Base-by-base conservation (phyloP, 2,888 invertebrate genomes). In the Saturnia japonica region DNA sequence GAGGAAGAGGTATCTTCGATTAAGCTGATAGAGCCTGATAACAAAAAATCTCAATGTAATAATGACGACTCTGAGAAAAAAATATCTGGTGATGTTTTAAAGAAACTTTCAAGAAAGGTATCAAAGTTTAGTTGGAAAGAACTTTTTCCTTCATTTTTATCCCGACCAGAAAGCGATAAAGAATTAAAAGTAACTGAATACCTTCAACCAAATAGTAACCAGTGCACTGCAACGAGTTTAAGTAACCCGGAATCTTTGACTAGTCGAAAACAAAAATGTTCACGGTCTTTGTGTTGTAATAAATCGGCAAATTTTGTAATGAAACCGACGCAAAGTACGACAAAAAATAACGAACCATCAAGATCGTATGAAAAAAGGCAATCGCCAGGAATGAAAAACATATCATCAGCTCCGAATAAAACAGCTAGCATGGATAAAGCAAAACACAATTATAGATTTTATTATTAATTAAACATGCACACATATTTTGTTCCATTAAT, bases 381-480 rank as follows among this genome's bases (percentile, higher is more conserved):
- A 6, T 47, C 47, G 8, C 19, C 47, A 2, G 34, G 34, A 47
- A 12, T 16, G 2, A 47, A 47, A 47, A 47, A 19, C 8, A 47
- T 47, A 22, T 34, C 12, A n/a, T 34, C 19, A 4, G n/a, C 22
- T 14, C 16, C 40, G 12, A 40, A 22, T 54, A 68, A 68, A 42
- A 68, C 51, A 68, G 42, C 34, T 40, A 68, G 14, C 40, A 54
- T 7, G 12, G 40, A 25, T 8, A 57, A 54, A 42, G 40, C 68
- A 57, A 68, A 68, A 68, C 57, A 68, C 12, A 47, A 47, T 57
- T 68, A 68, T 54, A 40, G 68, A 68, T 68, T 68, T 68, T 68
- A 68, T 57, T 68, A 42, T 57, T 68, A 45, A 67, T 6, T 19
- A 67, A 43, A 34, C n/a, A n/a, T n/a, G n/a, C n/a, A 34, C 34